phyloP scores from a whole-genome alignment of 2,797 vertebrate species.

The Acomys russatus region DNA sequence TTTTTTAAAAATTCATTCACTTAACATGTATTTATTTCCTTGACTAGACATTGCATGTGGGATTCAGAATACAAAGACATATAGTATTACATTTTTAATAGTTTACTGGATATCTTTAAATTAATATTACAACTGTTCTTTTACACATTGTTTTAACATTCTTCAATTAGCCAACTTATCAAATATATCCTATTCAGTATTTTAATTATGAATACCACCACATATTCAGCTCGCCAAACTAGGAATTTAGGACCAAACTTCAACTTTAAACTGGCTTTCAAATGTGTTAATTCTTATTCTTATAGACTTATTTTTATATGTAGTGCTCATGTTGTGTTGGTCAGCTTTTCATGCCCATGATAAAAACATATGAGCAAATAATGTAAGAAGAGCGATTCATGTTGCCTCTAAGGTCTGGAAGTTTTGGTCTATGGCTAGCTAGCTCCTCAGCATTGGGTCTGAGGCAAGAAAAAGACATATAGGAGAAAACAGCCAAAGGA shows the following conservation, averaged over 20 bases:
- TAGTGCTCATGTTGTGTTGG: not conserved
- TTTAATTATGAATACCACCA: not conserved
- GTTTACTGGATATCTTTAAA: not conserved
- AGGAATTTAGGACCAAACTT: not conserved
- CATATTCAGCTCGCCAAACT: not conserved
- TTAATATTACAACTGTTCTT: not conserved
- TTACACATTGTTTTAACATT: not conserved
- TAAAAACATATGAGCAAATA: not conserved
- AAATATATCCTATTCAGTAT: not conserved
- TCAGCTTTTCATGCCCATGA: not conserved
- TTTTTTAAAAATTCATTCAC: slow-evolving; percentile 17
- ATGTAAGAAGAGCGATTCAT: not conserved
- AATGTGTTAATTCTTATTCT: not conserved
- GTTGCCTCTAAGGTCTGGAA: not conserved
- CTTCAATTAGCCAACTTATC: not conserved
- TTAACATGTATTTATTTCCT: slow-evolving; percentile 16
- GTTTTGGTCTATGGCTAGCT: not conserved
- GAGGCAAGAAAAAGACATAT: not conserved
- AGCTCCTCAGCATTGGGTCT: not conserved
- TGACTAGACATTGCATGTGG: not conserved
- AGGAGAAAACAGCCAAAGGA: not conserved
- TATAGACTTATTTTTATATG: not conserved
- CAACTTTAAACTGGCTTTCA: not conserved
- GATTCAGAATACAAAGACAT: slow-evolving; percentile 1
- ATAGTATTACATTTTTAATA: not conserved